Evolutionary conservation across 92 coral and sea anemone species (phyloP).

Genomic region (Siderastrea radians): DNA sequence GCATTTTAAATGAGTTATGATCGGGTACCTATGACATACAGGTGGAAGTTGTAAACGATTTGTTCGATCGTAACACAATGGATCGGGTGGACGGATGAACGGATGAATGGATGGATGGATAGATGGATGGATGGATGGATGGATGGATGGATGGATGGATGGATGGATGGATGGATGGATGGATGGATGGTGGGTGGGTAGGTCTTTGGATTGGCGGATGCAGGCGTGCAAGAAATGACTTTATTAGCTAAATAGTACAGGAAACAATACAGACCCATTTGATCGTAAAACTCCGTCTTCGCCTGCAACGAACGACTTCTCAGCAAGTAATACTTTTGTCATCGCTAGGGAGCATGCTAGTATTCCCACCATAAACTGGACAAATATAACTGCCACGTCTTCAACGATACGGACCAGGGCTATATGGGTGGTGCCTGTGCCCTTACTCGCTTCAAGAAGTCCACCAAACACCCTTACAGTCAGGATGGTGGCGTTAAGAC

Average conservation of each 20-base stretch:
- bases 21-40: no score
- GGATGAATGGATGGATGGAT: no score
- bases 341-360: constrained; percentile 41
- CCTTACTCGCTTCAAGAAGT: constrained; percentile 12
- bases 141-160: no score
- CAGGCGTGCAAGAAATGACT: no score
- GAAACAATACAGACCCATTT: neutral
- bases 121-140: no score
- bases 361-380: constrained; percentile 19
- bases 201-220: no score
- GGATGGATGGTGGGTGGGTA: no score
- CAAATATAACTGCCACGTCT: constrained; percentile 19
- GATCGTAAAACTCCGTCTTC: neutral
- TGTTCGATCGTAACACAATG: no score
- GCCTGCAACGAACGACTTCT: constrained; percentile 1
- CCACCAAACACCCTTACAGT: constrained; percentile 30
- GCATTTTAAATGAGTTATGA: neutral
- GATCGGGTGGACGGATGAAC: no score
- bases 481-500: constrained; percentile 25
- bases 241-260: no score
- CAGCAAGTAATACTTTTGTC: constrained; percentile 26
- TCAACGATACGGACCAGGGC: constrained; percentile 39
- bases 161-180: no score
- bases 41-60: no score
- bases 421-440: constrained; percentile 35